These are phyloP conservation scores for Aphidoletes aphidimyza DNA, from an alignment of 2,888 invertebrate species.

Conservation along the genomic window DNA sequence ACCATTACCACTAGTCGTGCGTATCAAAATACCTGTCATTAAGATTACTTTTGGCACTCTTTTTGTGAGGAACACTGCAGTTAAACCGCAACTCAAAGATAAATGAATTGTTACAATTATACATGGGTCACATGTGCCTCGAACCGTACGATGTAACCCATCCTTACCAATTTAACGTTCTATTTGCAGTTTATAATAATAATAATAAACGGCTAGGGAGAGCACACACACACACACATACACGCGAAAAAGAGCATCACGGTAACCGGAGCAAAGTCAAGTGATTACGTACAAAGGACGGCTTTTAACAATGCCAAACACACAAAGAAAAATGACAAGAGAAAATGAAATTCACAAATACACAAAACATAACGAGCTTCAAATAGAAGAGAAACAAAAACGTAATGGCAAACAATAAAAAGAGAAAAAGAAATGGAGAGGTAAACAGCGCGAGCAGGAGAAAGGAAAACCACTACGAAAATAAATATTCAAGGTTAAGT, in stretches of 20 bases:
- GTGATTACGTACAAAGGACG: conserved; percentile 43
- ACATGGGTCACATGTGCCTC: not conserved
- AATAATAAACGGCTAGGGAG: not conserved
- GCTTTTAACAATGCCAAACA: not conserved
- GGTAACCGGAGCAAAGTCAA: conserved; percentile 19
- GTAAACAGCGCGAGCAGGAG: not conserved
- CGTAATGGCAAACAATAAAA: not conserved
- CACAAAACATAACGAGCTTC: conserved; percentile 43
- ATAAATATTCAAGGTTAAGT: conserved; percentile 50
- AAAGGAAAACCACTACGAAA: conserved; percentile 7
- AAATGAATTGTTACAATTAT: not conserved
- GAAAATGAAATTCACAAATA: conserved; percentile 41
- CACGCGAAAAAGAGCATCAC: not conserved
- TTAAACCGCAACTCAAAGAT: conserved; percentile 12
- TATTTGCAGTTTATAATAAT: conserved; percentile 8
- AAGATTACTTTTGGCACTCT: too few species aligned
- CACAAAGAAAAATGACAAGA: not conserved
- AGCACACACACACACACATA: not conserved
- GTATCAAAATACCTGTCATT: too few species aligned
- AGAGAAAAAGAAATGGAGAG: not conserved
- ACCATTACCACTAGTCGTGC: too few species aligned
- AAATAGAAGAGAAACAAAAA: not conserved
- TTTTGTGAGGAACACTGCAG: too few species aligned
- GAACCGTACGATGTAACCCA: not conserved
- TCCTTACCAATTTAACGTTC: not conserved